phyloP scores from a whole-genome alignment of 2,797 vertebrate species.

The Squalus acanthias region DNA sequence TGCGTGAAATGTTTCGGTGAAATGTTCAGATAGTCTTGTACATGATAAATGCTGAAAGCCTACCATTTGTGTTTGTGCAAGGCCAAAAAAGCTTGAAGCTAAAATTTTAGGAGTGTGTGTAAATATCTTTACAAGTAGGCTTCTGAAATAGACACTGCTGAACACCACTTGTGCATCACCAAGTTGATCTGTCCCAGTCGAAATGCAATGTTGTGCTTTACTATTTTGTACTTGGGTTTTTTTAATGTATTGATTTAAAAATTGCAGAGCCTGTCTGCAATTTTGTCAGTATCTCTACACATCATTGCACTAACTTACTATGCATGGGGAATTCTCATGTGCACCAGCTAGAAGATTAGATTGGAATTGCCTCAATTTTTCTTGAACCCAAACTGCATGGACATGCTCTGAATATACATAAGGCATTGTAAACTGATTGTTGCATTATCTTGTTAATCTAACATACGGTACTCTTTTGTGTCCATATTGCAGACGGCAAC shows the following conservation, averaged over 20 bases:
- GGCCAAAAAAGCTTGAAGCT: background rate
- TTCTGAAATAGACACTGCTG: background rate
- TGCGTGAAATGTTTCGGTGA: background rate
- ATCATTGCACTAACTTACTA: background rate
- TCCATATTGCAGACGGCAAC: constrained; percentile 98
- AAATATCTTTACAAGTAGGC: background rate
- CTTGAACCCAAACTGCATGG: constrained; percentile 69
- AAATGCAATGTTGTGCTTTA: background rate
- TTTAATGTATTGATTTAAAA: constrained; percentile 20
- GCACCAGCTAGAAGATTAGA: constrained; percentile 56
- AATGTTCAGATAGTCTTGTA: background rate
- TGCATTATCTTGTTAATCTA: constrained; percentile 80
- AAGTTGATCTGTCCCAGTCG: background rate
- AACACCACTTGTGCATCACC: background rate
- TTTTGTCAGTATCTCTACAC: background rate
- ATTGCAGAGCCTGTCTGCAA: constrained; percentile 28
- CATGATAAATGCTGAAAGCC: background rate
- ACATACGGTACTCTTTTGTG: constrained; percentile 88
- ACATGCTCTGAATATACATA: constrained; percentile 64
- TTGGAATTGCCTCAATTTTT: constrained; percentile 71
- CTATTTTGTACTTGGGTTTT: background rate
- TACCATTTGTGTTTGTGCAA: background rate
- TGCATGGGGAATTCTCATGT: constrained; percentile 30
- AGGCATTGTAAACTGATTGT: constrained; percentile 69
- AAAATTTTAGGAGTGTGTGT: background rate